Conservation (phyloP, 2,797 vertebrate genomes). For the Astyanax mexicanus region DNA sequence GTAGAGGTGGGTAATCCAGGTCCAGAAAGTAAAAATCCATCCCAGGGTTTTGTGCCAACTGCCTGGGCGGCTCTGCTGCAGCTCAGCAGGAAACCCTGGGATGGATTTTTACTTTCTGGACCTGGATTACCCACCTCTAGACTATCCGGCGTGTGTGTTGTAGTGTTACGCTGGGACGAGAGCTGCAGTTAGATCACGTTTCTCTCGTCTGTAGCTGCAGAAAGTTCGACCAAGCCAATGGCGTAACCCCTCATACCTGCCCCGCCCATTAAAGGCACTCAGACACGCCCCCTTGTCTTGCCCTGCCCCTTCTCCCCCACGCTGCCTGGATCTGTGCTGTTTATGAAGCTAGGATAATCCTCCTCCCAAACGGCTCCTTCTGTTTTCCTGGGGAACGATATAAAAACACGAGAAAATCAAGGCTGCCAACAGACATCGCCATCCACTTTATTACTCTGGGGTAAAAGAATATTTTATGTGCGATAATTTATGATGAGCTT, state of each 20-base stretch:
- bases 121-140: too few species aligned
- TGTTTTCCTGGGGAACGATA: constrained; percentile 57
- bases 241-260: neutral
- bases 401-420: neutral
- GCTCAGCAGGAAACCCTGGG: too few species aligned
- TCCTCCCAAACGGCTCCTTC: constrained; percentile 33
- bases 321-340: constrained; percentile 44
- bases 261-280: constrained; percentile 21
- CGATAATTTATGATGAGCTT: constrained; percentile 97
- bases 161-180: too few species aligned
- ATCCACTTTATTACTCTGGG: constrained; percentile 86
- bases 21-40: too few species aligned
- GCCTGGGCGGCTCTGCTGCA: too few species aligned
- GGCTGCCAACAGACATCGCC: constrained; percentile 66
- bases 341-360: constrained; percentile 21
- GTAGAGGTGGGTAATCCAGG: too few species aligned
- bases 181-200: neutral
- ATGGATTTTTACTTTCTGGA: too few species aligned
- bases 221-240: constrained; percentile 5
- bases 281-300: neutral
- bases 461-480: constrained; percentile 87
- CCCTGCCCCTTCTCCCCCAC: constrained; percentile 14
- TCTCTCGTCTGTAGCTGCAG: constrained; percentile 10
- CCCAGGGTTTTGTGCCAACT: too few species aligned
- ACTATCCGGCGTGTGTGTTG: too few species aligned